Evolutionary conservation across 2,797 vertebrate species (phyloP).

Genomic region (Pseudomugil gertrudae): DNA sequence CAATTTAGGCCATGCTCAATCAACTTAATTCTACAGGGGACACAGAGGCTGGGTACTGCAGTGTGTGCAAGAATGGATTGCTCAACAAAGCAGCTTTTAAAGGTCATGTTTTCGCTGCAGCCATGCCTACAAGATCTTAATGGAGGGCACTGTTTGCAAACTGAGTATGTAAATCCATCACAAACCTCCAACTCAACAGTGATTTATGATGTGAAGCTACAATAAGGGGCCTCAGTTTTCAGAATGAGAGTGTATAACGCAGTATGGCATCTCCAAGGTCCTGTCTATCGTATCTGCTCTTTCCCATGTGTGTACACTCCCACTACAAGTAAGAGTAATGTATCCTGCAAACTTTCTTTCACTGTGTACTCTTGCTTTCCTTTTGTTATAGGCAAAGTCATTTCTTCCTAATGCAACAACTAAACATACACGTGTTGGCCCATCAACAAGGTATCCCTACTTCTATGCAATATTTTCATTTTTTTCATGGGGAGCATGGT

Average conservation of each 20-base stretch:
- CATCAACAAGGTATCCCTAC: conserved; percentile 34
- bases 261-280: conserved; percentile 28
- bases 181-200: conserved; percentile 57
- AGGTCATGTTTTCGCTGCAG: conserved; percentile 77
- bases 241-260: conserved; percentile 27
- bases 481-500: conserved; percentile 53
- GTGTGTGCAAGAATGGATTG: conserved; percentile 74
- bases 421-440: conserved; percentile 30
- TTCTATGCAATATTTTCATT: conserved; percentile 34
- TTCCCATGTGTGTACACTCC: conserved; percentile 2
- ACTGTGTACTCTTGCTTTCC: conserved; percentile 16
- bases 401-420: conserved; percentile 29
- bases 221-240: conserved; percentile 28
- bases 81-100: conserved; percentile 83
- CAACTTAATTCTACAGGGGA: conserved; percentile 79
- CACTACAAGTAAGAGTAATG: conserved; percentile 19
- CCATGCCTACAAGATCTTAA: conserved; percentile 59
- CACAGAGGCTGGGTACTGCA: conserved; percentile 60
- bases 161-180: conserved; percentile 72
- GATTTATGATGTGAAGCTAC: conserved; percentile 62
- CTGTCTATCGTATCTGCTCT: conserved; percentile 10
- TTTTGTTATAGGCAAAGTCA: conserved; percentile 31
- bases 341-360: conserved; percentile 10
- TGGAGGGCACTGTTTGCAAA: conserved; percentile 62
- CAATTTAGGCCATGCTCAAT: conserved; percentile 80